These are phyloP conservation scores for Paelopatides confundens DNA, from an alignment of 53 echinoderm and acorn worm species.

Conservation along the genomic window DNA sequence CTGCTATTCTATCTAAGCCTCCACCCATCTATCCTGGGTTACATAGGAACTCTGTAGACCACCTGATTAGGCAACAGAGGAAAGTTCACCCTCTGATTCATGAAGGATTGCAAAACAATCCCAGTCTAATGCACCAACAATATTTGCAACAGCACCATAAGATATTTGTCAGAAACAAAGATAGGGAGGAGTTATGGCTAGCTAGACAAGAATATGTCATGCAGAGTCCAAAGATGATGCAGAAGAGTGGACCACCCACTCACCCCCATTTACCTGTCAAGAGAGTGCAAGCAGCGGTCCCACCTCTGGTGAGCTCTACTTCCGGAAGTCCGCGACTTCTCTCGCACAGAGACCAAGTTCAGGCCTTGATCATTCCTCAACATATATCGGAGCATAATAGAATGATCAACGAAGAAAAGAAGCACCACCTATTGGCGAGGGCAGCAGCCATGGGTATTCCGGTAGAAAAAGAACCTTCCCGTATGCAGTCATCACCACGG, in stretches of 20 bases:
- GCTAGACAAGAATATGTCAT: constrained; percentile 29
- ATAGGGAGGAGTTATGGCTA: not conserved
- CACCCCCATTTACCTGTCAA: constrained; percentile 25
- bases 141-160: not conserved
- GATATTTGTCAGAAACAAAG: not conserved
- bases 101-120: not conserved
- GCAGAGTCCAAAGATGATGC: constrained; percentile 25
- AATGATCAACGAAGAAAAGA: constrained; percentile 30
- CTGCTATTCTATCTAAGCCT: constrained; percentile 24
- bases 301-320: constrained; percentile 10
- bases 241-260: not conserved
- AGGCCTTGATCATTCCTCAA: not conserved
- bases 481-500: not conserved
- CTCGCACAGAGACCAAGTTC: constrained; percentile 13
- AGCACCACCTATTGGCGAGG: constrained; percentile 11
- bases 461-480: constrained; percentile 5
- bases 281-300: constrained; percentile 11
- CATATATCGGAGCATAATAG: not conserved
- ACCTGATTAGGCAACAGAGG: constrained; percentile 12
- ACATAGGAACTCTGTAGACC: not conserved
- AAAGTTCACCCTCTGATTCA: constrained; percentile 30
- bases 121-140: constrained; percentile 1
- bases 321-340: not conserved
- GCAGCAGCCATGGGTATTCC: constrained; percentile 46
- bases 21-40: constrained; percentile 37